Evolutionary conservation across 2,797 vertebrate species (phyloP), one percentile per base, ranked within the genome.

Genomic region (Gobio occitaniae): DNA sequence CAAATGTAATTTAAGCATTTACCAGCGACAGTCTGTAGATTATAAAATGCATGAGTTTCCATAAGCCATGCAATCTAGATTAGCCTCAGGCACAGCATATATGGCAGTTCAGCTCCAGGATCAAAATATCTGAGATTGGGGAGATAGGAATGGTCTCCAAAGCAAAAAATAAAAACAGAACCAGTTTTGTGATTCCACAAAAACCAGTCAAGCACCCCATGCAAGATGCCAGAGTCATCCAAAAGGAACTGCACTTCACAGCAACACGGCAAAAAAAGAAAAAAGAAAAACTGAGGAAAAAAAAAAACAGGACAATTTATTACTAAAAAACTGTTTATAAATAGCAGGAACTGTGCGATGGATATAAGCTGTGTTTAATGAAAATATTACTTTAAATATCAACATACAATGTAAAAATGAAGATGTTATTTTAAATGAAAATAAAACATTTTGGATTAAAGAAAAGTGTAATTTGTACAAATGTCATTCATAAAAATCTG

Each of bases 191-290:
- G 41, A 44, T 44, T 44, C 8, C 75, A 82, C 17, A 48, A 90
- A 89, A 92, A 63, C 54, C 92, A 93, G 92, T 93, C 92, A 94
- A 93, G 91, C 93, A 93, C 84, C 82, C 93, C 94, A 96, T 95
- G 93, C 94, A 95, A 91, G 90, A 92, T 93, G 93, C 93, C 92
- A 91, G 80, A 89, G 89, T 88, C 91, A 92, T 90, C 90, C 91
- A 94, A 91, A 93, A 88, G 86, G 72, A 80, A 56, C 71, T n/a
- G 88, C 88, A 90, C 89, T 87, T 85, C 90, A 88, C 91, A 91
- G 66, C 81, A 86, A 87, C 87, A 85, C 90, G 9, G n/a, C 47
- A 1, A 19, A 78, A n/a, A 85, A 59, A 59, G 38, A 70, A 38
- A 68, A 74, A 21, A 0, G 2, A 50, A 36, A 59, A 78, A 65